Conservation (phyloP, 2,888 invertebrate genomes). For the Xanthia togata region DNA sequence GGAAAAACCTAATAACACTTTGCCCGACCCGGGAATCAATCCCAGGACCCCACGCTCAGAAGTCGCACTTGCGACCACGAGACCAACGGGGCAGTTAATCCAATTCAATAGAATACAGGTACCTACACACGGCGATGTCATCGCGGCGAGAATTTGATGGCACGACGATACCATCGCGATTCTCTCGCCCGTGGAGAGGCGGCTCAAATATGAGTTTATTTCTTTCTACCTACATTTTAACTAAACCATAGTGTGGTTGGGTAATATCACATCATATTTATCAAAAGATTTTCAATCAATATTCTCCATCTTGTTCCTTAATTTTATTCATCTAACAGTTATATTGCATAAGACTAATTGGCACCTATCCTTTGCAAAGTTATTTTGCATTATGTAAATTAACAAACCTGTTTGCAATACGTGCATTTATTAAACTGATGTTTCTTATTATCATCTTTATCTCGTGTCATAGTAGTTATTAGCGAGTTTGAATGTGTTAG, state of each 20-base stretch:
- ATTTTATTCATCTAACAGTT: neutral
- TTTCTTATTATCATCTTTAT: conserved; percentile 16
- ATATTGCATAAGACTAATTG: conserved; percentile 1
- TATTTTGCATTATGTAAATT: conserved; percentile 1
- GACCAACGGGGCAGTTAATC: too few species aligned
- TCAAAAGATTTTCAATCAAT: neutral
- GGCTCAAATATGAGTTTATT: neutral
- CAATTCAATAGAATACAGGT: too few species aligned
- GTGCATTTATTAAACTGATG: conserved; percentile 4
- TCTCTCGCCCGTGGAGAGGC: too few species aligned
- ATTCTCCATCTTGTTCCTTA: neutral
- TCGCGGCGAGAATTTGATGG: too few species aligned
- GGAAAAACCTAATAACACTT: too few species aligned
- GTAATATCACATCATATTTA: neutral
- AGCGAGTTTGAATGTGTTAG: conserved; percentile 17
- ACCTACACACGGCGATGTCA: too few species aligned
- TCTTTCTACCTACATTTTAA: neutral
- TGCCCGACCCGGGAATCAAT: too few species aligned
- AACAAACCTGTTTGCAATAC: conserved; percentile 1
- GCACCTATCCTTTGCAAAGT: neutral
- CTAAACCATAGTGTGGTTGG: neutral
- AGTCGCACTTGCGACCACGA: too few species aligned
- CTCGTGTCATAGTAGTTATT: conserved; percentile 5
- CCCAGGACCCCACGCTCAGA: too few species aligned
- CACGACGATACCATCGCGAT: too few species aligned